These are phyloP conservation scores for Papilio glaucus DNA, from an alignment of 1,140 invertebrate genomes.

Conservation along the genomic window DNA sequence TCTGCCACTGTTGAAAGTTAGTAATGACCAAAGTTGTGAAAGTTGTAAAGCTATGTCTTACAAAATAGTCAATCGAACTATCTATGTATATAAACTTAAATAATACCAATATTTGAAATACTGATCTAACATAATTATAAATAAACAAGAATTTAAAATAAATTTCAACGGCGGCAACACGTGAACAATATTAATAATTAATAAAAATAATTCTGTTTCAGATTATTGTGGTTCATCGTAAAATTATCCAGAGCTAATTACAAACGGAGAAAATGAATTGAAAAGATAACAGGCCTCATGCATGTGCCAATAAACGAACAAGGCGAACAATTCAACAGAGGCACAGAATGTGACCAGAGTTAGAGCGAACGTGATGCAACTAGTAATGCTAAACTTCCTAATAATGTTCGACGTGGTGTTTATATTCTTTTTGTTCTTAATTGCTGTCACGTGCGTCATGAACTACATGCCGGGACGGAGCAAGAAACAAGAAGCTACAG, in stretches of 20 bases:
- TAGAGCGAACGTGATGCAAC: constrained; percentile 86
- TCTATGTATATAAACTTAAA: no score
- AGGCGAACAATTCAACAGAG: constrained; percentile 36
- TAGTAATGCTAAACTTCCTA: constrained; percentile 92
- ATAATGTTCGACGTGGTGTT: constrained; percentile 94
- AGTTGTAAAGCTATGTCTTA: no score
- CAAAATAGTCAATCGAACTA: no score
- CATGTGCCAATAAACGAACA: constrained; percentile 32
- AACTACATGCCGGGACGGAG: constrained; percentile 88
- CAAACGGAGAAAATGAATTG: constrained; percentile 31
- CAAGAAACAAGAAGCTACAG: constrained; percentile 61
- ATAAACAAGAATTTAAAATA: no score
- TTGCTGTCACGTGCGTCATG: constrained; percentile 90
- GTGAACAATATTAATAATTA: neutral
- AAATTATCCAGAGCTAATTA: neutral
- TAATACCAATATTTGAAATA: no score
- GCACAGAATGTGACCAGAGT: constrained; percentile 67
- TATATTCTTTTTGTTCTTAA: constrained; percentile 92
- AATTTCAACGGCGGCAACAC: neutral
- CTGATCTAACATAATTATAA: no score
- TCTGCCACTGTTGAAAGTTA: no score
- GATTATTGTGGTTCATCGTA: constrained; percentile 9
- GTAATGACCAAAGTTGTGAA: no score
- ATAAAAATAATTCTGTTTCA: constrained; percentile 42
- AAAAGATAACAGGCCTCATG: constrained; percentile 41